These are phyloP conservation scores for Lepidurus packardi DNA, from an alignment of 1,140 invertebrate genomes.

Conservation along the genomic window DNA sequence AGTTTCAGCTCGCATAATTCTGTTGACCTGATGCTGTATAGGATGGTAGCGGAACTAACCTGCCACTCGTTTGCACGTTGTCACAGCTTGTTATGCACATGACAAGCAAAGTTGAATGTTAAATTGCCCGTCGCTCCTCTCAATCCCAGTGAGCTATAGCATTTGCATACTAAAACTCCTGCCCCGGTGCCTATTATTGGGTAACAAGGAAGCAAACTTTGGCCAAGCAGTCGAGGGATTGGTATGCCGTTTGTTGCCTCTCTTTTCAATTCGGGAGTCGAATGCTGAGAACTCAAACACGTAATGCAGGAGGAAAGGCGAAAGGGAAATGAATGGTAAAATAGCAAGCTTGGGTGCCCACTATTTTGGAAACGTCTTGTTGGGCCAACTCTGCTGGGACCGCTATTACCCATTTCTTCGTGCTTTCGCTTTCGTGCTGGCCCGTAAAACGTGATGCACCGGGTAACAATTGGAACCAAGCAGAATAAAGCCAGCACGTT, in stretches of 20 bases:
- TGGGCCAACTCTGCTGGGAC: neutral
- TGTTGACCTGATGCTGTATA: neutral
- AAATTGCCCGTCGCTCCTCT: neutral
- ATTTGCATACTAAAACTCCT: neutral
- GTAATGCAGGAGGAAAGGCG: neutral
- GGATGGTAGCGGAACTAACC: neutral
- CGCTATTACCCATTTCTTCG: neutral
- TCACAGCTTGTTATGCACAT: neutral
- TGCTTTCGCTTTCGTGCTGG: neutral
- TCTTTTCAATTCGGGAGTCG: neutral
- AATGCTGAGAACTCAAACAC: neutral
- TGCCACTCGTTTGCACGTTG: neutral
- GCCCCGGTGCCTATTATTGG: neutral
- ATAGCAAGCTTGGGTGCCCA: neutral
- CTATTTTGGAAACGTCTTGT: slow-evolving; percentile 5
- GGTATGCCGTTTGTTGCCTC: neutral
- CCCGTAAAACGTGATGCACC: neutral
- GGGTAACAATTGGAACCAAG: neutral
- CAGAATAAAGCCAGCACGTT: neutral
- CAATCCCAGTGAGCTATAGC: neutral
- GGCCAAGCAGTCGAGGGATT: neutral
- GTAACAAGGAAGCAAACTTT: neutral
- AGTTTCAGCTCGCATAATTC: neutral
- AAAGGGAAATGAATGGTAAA: slow-evolving; percentile 18
- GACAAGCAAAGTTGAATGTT: neutral